phyloP scores from a whole-genome alignment of 2,113 vertebrate species.

The Jacana jacana region DNA sequence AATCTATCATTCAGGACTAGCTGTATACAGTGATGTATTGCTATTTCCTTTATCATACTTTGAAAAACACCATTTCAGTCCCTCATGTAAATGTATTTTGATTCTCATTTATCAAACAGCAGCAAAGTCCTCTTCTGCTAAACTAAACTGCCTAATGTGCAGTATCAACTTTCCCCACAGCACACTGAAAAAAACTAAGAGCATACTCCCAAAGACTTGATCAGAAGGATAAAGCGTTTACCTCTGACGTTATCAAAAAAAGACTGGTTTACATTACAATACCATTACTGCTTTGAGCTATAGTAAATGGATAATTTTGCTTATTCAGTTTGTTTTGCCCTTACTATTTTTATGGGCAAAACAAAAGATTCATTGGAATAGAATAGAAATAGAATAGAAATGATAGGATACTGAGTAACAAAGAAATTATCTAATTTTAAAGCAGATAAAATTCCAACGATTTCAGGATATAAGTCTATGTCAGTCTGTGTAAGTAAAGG shows the following conservation, averaged over 20 bases:
- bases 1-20: slow-evolving; percentile 50
- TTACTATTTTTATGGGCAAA: not conserved
- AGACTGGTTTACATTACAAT: not conserved
- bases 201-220: not conserved
- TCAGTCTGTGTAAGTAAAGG: not conserved
- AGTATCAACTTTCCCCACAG: not conserved
- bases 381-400: not conserved
- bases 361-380: not conserved
- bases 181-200: not conserved
- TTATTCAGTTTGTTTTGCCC: not conserved
- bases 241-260: not conserved
- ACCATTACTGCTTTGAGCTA: not conserved
- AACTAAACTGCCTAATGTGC: not conserved
- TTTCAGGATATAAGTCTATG: not conserved
- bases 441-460: not conserved
- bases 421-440: not conserved
- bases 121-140: not conserved
- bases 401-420: not conserved
- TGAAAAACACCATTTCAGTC: not conserved
- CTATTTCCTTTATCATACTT: slow-evolving; percentile 40
- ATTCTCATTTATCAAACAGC: slow-evolving; percentile 67
- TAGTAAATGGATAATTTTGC: not conserved
- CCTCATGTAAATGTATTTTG: slow-evolving; percentile 55
- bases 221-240: not conserved
- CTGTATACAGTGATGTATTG: slow-evolving; percentile 22